Evolutionary conservation across 2,797 vertebrate species (phyloP).

Genomic region (Chaunax sp.): DNA sequence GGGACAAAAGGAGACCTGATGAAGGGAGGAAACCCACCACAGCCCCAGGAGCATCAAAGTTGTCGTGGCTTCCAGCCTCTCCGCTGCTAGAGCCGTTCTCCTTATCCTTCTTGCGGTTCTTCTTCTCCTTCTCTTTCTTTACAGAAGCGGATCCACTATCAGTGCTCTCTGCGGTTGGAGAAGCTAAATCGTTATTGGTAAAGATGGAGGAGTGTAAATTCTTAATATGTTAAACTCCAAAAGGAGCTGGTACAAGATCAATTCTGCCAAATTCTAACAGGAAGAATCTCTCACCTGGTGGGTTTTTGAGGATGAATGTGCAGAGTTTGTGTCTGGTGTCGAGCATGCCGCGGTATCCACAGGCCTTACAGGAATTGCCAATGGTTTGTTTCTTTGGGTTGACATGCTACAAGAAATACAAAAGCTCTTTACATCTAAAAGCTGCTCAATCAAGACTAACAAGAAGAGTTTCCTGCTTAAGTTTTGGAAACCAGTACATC

Average conservation of each 20-base stretch:
- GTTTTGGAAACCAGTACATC: too few relatives aligned
- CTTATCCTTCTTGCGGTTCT: conserved; percentile 97
- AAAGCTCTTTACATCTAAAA: too few relatives aligned
- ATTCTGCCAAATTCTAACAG: neutral
- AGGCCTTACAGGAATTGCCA: conserved; percentile 98
- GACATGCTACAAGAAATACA: conserved; percentile 88
- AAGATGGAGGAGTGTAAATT: accelerated
- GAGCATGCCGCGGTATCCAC: conserved; percentile 98
- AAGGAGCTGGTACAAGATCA: neutral
- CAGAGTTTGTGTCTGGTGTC: conserved; percentile 99
- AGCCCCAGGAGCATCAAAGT: conserved; percentile 91
- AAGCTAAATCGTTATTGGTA: neutral
- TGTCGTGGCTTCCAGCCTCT: conserved; percentile 84
- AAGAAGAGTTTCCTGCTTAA: neutral
- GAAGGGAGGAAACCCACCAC: conserved; percentile 83
- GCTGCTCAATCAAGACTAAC: neutral
- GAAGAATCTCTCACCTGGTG: conserved; percentile 88
- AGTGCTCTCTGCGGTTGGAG: conserved; percentile 83
- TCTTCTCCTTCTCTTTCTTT: conserved; percentile 98
- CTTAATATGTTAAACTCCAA: neutral
- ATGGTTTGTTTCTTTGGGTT: conserved; percentile 99
- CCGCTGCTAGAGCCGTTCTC: conserved; percentile 94
- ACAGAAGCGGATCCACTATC: conserved; percentile 91
- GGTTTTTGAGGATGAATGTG: conserved; percentile 99
- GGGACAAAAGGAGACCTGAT: too few relatives aligned